These are phyloP conservation scores for Cancer borealis DNA, from an alignment of 2,888 invertebrate genomes.

Conservation along the genomic window DNA sequence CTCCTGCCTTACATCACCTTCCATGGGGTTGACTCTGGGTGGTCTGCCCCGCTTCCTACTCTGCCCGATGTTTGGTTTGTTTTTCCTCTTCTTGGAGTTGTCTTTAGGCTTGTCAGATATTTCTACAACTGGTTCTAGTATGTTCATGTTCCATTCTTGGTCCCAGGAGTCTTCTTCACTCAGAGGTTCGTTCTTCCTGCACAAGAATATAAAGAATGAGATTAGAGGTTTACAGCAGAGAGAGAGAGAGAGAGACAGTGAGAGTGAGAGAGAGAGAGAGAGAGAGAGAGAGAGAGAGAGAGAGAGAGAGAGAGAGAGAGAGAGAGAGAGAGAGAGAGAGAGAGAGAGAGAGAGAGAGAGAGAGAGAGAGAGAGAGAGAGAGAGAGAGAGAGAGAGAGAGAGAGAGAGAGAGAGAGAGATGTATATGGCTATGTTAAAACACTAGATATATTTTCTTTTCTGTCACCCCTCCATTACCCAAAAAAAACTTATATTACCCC, in stretches of 20 bases:
- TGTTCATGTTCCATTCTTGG: conserved; percentile 13
- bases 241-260: no score
- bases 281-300: no score
- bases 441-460: no score
- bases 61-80: background rate
- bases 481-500: no score
- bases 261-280: no score
- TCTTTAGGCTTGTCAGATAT: conserved; percentile 28
- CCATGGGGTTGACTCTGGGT: background rate
- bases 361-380: no score
- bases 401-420: no score
- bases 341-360: no score
- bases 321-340: background rate
- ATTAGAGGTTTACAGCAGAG: background rate
- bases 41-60: background rate
- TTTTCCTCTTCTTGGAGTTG: background rate
- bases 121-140: background rate
- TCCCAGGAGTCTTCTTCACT: background rate
- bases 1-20: background rate
- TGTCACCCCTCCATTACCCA: no score
- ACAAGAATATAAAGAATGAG: background rate
- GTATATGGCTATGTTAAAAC: no score
- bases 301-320: background rate
- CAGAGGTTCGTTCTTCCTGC: background rate
- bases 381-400: no score